A percentile compares a stretch with the other conserved stretches of the same genome.
Conservation (phyloP, 2,113 vertebrate genomes). For the Chroicocephalus ridibundus region DNA sequence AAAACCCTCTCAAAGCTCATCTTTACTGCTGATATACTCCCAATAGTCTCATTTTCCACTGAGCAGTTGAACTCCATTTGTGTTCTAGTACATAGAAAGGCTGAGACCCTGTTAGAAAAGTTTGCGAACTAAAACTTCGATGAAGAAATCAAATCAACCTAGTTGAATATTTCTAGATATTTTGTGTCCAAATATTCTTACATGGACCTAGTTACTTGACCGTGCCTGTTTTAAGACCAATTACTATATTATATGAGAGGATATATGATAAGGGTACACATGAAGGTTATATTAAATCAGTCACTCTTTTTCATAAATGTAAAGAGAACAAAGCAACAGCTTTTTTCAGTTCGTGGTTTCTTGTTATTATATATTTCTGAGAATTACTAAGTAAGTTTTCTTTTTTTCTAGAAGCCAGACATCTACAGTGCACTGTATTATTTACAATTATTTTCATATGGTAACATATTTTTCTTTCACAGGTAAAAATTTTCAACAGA, state of each 20-base stretch:
- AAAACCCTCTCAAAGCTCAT: not conserved
- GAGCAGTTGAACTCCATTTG: not conserved
- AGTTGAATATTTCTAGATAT: not conserved
- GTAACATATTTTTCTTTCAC: slow-evolving; percentile 7
- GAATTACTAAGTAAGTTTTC: not conserved
- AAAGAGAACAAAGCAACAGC: not conserved
- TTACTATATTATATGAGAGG: not conserved
- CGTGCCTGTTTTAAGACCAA: not conserved
- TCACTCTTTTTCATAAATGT: not conserved
- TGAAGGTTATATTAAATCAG: not conserved
- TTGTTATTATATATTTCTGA: not conserved
- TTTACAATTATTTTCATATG: not conserved
- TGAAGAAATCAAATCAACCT: not conserved
- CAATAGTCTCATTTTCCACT: not conserved
- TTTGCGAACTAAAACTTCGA: not conserved
- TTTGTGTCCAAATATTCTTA: not conserved
- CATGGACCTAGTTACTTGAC: not conserved
- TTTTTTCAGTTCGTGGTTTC: not conserved
- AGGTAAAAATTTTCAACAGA: slow-evolving; percentile 74
- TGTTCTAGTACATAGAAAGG: not conserved
- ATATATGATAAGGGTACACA: not conserved
- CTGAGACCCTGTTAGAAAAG: not conserved
- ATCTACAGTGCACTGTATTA: not conserved
- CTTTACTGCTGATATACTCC: not conserved
- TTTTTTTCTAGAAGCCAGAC: not conserved